Evolutionary conservation across 2,888 invertebrate genomes (phyloP), one percentile per base, ranked within the genome.

Genomic region (Epiblema foenella): DNA sequence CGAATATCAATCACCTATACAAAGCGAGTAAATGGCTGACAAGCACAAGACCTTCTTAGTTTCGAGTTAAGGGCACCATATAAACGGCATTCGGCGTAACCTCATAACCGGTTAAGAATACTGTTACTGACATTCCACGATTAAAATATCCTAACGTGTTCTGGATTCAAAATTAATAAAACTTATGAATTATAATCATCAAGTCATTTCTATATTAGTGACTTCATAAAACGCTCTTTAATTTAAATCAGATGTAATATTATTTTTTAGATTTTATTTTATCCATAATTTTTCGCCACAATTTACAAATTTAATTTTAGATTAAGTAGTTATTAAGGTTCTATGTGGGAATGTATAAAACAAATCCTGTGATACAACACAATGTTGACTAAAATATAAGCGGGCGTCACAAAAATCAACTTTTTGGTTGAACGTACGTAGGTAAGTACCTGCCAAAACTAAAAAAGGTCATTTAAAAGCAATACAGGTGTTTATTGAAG

Each of bases 51-150:
- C 18, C 51, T 68, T 42, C 56, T 70, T 52, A 46, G 68, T 64
- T 52, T 59, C 57, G 29, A 62, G 63, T 57, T 59, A 65, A 69
- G 68, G 68, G 72, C 54, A 64, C 64, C 68, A 72, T 60, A 62
- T 69, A 60, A 63, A 69, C 75, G 75, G 74, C 75, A 75, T 76
- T 76, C 75, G 72, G 60, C 69, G 69, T 62, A 73, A 69, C 75
- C 74, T 75, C 73, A 65, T 42, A 73, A 76, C 76, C 76, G 76
- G 76, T 76, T 73, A 52, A 59, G 59, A 67, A 67, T 71, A 71
- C 71, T 56, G 71, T 71, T 71, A 71, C 71, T 42, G 66, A 39
- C 71, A 71, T 71, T 71, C 71, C 71, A 67, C 71, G 56, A 71
- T 71, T 71, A 67, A 62, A 71, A 71, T 71, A 71, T 71, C 71